Percentiles rank a stretch among this genome's conserved stretches.
These are phyloP conservation scores for Sacculina carcini DNA, from an alignment of 2,888 invertebrate genomes.

Conservation along the genomic window DNA sequence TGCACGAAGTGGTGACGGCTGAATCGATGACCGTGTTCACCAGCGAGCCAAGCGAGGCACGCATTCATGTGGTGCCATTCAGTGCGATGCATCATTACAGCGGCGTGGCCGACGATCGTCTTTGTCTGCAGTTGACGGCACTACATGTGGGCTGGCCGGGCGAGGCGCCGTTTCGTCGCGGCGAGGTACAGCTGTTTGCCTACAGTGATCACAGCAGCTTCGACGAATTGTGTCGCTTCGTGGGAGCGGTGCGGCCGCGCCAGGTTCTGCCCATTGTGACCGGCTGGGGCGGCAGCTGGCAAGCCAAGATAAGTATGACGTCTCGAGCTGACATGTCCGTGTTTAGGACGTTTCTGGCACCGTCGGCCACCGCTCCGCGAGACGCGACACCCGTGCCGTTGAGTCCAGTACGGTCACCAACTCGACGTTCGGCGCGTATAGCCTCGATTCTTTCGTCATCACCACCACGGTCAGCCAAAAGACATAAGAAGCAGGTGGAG, in stretches of 20 bases:
- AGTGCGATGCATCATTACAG: not conserved
- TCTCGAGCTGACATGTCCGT: not conserved
- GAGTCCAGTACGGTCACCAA: too few species aligned
- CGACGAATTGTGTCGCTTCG: not conserved
- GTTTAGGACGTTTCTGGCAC: not conserved
- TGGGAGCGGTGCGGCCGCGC: not conserved
- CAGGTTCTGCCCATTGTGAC: not conserved
- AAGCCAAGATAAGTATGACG: not conserved
- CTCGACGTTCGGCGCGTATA: too few species aligned
- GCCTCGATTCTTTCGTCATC: too few species aligned
- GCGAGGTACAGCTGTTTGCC: not conserved
- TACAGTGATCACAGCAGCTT: not conserved
- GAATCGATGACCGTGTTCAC: too few species aligned
- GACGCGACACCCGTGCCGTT: not conserved
- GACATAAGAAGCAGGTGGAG: too few species aligned
- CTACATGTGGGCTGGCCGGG: not conserved
- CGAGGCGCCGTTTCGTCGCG: not conserved
- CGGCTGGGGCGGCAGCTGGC: not conserved
- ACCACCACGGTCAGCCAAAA: too few species aligned
- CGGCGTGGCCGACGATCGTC: not conserved
- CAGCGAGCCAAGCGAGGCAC: not conserved
- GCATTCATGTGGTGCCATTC: not conserved
- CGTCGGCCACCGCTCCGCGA: too few species aligned
- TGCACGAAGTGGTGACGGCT: too few species aligned
- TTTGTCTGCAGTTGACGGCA: not conserved